Evolutionary conservation across 2,113 vertebrate species (phyloP), one percentile per base, ranked within the genome.

Genomic region (Acanthisitta chloris): DNA sequence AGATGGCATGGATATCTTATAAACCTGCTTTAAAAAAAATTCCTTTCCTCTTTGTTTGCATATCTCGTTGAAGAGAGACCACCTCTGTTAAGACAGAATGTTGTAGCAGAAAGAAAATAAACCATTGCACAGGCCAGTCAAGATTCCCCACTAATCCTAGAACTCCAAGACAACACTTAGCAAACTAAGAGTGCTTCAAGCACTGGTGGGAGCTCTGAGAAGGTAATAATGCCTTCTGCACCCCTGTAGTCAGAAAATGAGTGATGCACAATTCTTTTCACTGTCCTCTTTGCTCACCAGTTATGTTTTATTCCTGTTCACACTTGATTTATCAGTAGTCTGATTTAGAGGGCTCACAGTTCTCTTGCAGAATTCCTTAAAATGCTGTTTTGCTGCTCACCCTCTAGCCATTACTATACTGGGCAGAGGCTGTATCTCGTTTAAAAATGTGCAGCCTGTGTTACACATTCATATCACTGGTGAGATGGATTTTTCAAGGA

Each of bases 91-190:
- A 93, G 70, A 91, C 72, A 92, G 81, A 90, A 80, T 74, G 76
- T 94, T 97, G 49, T 21, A 86, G 76, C 70, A 65, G 48, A 85
- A 81, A 87, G 93, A 95, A 92, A 95, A 96, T 81, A 95, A 96
- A 93, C 86, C 19, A 19, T 45, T 86, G 70, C 72, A 65, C 51
- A 94, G 86, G 69, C 72, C 62, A 46, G 66, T 95, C 70, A 36
- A 42, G 91, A 96, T 96, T 97, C 94, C 81, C 90, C 82, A 77
- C 82, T 96, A 94, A 97, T 94, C 91, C 86, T 80, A 73, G 55
- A 94, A 48, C 86, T 93, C 77, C 15, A 76, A 89, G 61, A 72
- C 92, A 94, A 80, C 64, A 52, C 51, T 95, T 95, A 51, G 70
- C 54, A 86, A 81, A 96, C 74, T 15, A 72, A 58, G 40, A 59